Conservation (phyloP, 2,797 vertebrate species). For the Karalla daura region DNA sequence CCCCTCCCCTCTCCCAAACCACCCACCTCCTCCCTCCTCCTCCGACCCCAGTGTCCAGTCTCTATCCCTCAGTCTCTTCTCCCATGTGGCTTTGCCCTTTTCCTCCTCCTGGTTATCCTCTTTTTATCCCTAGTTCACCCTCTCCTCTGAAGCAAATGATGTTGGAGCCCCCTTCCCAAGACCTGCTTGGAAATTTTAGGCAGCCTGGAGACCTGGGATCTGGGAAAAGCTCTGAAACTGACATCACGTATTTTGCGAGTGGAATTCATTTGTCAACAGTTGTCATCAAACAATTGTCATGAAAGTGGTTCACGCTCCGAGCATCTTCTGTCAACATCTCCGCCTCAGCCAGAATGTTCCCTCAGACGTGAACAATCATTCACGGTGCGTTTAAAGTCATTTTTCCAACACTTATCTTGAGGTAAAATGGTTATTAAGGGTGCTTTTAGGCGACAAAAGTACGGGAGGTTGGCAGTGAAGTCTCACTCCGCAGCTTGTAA, state of each 20-base stretch:
- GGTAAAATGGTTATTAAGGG: background rate
- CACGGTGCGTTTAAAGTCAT: background rate
- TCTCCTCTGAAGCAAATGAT: conserved; percentile 18
- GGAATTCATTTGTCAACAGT: too few species aligned
- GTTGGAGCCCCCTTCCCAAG: background rate
- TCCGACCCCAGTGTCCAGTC: conserved; percentile 46
- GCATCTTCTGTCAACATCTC: too few species aligned
- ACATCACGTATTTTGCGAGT: too few species aligned
- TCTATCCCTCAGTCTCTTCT: conserved; percentile 38
- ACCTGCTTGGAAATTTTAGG: background rate
- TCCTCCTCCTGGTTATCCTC: conserved; percentile 24
- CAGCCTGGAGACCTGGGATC: conserved; percentile 3
- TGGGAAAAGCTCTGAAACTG: too few species aligned
- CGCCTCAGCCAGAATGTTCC: too few species aligned
- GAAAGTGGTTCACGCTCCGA: too few species aligned
- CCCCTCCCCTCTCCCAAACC: conserved; percentile 40
- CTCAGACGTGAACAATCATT: too few species aligned
- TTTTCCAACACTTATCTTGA: background rate
- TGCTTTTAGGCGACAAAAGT: conserved; percentile 12
- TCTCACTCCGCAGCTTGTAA: conserved; percentile 51
- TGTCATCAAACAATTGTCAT: too few species aligned
- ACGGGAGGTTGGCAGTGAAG: conserved; percentile 32
- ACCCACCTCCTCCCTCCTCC: conserved; percentile 5
- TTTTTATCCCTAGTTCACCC: conserved; percentile 33
- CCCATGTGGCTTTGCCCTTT: conserved; percentile 8